Percentiles rank a stretch among this genome's conserved stretches.
Conservation (phyloP, 35 echinoderm and acorn worm genomes). For the Acanthaster planci region DNA sequence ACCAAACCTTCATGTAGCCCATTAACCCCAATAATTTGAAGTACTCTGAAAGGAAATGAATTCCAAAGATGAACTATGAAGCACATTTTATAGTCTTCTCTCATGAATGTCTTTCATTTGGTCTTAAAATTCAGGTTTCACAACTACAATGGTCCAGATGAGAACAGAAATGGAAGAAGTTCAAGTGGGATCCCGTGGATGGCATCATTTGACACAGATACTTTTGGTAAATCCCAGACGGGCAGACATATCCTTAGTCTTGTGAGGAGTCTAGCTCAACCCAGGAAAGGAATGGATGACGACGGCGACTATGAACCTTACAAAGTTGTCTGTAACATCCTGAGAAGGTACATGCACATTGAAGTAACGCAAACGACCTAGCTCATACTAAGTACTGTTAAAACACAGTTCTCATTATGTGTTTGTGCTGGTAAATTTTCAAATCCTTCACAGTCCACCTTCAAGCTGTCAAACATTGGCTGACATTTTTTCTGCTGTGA, state of each 20-base stretch:
- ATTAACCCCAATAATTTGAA: too few species aligned
- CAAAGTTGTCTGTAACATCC: slow-evolving; percentile 29
- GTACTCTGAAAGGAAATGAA: neutral
- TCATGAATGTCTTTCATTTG: neutral
- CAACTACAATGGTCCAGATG: neutral
- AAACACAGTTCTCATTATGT: too few species aligned
- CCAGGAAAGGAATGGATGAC: neutral
- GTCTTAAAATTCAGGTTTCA: slow-evolving; percentile 18
- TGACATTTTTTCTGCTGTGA: too few species aligned
- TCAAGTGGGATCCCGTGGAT: slow-evolving; percentile 45
- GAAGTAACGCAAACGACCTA: too few species aligned
- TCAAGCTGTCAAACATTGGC: too few species aligned
- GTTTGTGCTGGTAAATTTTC: too few species aligned
- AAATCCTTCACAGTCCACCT: too few species aligned
- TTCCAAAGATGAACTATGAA: neutral
- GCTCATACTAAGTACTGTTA: too few species aligned
- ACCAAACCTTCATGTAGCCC: too few species aligned
- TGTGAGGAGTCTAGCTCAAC: slow-evolving; percentile 8
- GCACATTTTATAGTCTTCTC: neutral
- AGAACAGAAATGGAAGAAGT: neutral
- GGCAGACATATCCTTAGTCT: slow-evolving; percentile 13
- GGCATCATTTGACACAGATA: slow-evolving; percentile 30
- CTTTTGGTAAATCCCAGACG: slow-evolving; percentile 21
- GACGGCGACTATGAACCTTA: neutral
- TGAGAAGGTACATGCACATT: slow-evolving; percentile 71